Base-by-base conservation (phyloP, 2,797 vertebrate genomes). In the Lates japonicus region DNA sequence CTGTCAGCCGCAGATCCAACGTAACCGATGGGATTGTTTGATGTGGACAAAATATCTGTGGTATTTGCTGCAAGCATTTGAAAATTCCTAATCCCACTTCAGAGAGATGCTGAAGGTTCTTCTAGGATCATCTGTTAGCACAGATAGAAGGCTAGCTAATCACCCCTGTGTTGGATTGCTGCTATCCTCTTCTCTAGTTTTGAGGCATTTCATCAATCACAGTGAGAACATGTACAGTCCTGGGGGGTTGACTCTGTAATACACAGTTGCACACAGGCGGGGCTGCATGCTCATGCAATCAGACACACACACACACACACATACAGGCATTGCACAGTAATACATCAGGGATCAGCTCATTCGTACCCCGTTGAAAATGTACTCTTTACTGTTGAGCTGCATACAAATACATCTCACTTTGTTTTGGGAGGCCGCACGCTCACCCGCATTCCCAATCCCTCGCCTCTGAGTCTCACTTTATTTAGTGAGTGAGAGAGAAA, bases 331-430 rank as follows among this genome's bases (percentile, higher is more conserved):
- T 37, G 9, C 66, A 60, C 70, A 63, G 71, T 79, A 82, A 88
- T 87, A 80, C 82, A 84, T 88, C 78, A 87, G 73, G 54, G 74
- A 78, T 37, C 72, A 46, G 82, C 83, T 89, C 87, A 84, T 87
- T 91, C 68, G 17, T 65, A 87, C 77, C 70, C 76, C 69, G 76
- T 78, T 78, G 81, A 81, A 87, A 88, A 88, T 68, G 68, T 84
- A 78, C 78, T 85, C 64, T 70, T 80, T 49, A 58, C 80, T 71
- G 72, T 59, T 72, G 87, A 84, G 87, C 84, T 85, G 90, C 89
- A 94, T 93, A 90, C 90, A 91, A 91, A 94, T 91, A 84, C 55
- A 49, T 85, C 70, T 85, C 55, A 72, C 86, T 86, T 92, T 90
- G 84, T 93, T 90, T 88, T 67, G 61, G 85, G 78, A 70, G 84